Conservation (phyloP, 2,113 vertebrate species). For the Amblyopsis rosae region DNA sequence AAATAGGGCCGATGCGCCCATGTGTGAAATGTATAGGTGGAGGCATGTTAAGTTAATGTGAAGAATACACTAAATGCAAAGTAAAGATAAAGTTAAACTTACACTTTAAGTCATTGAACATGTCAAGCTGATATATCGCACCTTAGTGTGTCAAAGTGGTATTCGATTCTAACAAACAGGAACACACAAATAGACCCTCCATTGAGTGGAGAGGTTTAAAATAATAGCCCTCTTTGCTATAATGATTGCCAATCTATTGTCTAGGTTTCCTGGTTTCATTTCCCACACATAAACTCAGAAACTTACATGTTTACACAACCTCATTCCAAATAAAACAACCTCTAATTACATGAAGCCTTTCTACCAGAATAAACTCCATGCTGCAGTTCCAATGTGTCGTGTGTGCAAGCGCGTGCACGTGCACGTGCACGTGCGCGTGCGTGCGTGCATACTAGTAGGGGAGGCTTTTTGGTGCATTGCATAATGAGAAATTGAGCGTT, state of each 20-base stretch:
- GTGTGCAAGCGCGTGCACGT: neutral
- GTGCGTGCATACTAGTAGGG: slow-evolving; percentile 28
- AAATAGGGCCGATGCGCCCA: slow-evolving; percentile 49
- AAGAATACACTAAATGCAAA: slow-evolving; percentile 35
- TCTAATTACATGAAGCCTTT: slow-evolving; percentile 84
- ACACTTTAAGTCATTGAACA: slow-evolving; percentile 34
- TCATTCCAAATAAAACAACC: slow-evolving; percentile 83
- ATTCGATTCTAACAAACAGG: slow-evolving; percentile 58
- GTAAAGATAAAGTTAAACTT: slow-evolving; percentile 9
- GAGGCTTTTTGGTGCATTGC: slow-evolving; percentile 43
- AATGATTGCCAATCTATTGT: slow-evolving; percentile 72
- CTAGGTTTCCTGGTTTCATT: slow-evolving; percentile 73
- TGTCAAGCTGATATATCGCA: slow-evolving; percentile 17
- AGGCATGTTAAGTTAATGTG: slow-evolving; percentile 22
- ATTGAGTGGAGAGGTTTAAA: slow-evolving; percentile 53
- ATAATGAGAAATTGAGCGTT: slow-evolving; percentile 78
- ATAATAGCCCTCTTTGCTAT: slow-evolving; percentile 62
- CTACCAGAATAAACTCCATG: slow-evolving; percentile 59
- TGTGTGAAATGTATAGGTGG: slow-evolving; percentile 24
- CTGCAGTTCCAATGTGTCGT: slow-evolving; percentile 41
- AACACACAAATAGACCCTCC: slow-evolving; percentile 58
- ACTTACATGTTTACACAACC: slow-evolving; percentile 70
- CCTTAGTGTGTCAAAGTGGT: slow-evolving; percentile 16
- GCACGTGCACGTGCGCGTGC: slow-evolving; percentile 4
- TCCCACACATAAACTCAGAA: slow-evolving; percentile 71